Conservation (phyloP, 2,113 vertebrate species). For the Orientallactaga bullata region DNA sequence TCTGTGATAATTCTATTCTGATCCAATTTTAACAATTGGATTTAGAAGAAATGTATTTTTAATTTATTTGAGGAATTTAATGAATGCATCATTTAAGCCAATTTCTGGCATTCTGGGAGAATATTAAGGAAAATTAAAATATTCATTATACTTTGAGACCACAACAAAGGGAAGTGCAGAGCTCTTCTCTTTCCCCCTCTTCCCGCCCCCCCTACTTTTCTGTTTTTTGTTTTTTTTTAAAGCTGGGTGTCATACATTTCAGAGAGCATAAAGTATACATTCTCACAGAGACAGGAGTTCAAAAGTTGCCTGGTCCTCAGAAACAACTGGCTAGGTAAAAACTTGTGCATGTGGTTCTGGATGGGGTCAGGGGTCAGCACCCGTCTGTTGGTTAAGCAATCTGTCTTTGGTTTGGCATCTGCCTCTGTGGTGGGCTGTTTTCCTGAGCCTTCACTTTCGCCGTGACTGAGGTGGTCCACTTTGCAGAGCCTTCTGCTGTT, state of each 20-base stretch:
- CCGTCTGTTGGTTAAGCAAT: conserved; percentile 88
- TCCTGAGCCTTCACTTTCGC: conserved; percentile 93
- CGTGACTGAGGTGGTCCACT: conserved; percentile 92
- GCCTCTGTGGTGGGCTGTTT: conserved; percentile 88
- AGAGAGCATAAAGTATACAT: conserved; percentile 95
- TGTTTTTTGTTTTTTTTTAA: conserved; percentile 84
- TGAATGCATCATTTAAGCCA: conserved; percentile 92
- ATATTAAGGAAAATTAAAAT: conserved; percentile 85
- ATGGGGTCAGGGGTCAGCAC: conserved; percentile 83
- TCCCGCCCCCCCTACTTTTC: conserved; percentile 50
- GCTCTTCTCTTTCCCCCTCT: conserved; percentile 74
- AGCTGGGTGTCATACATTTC: conserved; percentile 93
- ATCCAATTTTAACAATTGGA: conserved; percentile 87
- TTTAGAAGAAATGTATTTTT: conserved; percentile 93
- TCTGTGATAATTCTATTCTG: conserved; percentile 89
- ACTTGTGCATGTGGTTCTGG: conserved; percentile 88
- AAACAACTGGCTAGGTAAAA: conserved; percentile 90
- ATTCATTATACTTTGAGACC: conserved; percentile 89
- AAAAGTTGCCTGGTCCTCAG: conserved; percentile 91
- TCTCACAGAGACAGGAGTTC: conserved; percentile 93
- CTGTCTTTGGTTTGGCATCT: conserved; percentile 94
- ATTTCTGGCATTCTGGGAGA: conserved; percentile 89
- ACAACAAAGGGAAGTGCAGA: conserved; percentile 93
- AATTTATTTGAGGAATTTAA: conserved; percentile 88
- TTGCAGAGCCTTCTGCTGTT: conserved; percentile 93